A percentile compares a stretch with the other conserved stretches of the same genome.
Conservation (phyloP, 2,113 vertebrate genomes). For the Tupaia chinensis region DNA sequence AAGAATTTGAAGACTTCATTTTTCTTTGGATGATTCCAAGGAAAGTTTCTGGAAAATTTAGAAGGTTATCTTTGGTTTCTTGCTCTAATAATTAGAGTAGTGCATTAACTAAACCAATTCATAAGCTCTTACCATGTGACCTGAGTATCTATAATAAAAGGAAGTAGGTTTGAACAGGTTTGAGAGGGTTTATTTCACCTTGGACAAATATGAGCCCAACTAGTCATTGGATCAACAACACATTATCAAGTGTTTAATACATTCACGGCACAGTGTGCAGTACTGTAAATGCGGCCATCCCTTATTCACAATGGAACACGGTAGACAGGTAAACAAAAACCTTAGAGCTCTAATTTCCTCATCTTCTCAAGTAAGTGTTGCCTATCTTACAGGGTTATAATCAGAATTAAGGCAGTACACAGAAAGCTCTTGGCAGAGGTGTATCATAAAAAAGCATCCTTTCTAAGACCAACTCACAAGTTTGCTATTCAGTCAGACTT, state of each 20-base stretch:
- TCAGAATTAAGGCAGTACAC: neutral
- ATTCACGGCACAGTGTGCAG: neutral
- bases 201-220: neutral
- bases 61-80: no score
- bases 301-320: slow-evolving; percentile 3
- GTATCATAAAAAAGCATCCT: neutral
- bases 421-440: neutral
- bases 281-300: neutral
- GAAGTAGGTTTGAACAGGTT: neutral
- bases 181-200: neutral
- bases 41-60: no score
- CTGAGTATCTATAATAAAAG: neutral
- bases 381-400: neutral
- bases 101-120: neutral
- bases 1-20: no score
- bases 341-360: neutral
- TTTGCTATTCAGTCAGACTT: neutral
- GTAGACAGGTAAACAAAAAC: neutral
- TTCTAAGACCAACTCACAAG: neutral
- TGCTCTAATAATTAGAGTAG: no score
- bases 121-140: neutral
- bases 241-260: slow-evolving; percentile 9
- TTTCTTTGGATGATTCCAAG: no score
- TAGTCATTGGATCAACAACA: neutral
- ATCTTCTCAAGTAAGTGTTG: neutral